A percentile compares a stretch with the other conserved stretches of the same genome.
Evolutionary conservation across 2,113 vertebrate genomes (phyloP).

Genomic region (Megatriorchis doriae): DNA sequence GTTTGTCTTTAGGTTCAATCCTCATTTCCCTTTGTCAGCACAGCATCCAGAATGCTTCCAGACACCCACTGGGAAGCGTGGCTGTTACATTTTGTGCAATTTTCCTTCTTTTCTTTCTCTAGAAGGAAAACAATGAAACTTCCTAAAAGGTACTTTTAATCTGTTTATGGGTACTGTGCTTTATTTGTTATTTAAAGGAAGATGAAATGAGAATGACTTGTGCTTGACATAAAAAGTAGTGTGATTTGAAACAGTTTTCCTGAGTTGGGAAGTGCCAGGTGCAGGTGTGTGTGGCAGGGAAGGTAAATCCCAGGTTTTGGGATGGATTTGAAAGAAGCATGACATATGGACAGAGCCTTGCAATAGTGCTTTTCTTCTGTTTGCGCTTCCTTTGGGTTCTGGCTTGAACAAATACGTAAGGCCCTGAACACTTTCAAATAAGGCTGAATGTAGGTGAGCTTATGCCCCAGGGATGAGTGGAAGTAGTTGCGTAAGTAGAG

Average conservation of each 20-base stretch:
- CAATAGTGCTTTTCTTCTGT: neutral
- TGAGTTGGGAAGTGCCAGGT: neutral
- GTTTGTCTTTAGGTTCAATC: conserved; percentile 16
- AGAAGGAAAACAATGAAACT: neutral
- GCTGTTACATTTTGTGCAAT: neutral
- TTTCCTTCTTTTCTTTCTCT: neutral
- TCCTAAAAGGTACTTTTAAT: neutral
- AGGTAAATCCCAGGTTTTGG: neutral
- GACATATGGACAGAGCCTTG: neutral
- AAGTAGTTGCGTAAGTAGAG: neutral
- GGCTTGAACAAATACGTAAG: neutral
- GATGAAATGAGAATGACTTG: neutral
- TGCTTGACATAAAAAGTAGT: neutral
- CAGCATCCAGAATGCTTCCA: neutral
- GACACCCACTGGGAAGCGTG: neutral
- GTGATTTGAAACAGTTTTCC: neutral
- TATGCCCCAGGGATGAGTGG: neutral
- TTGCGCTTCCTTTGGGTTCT: neutral
- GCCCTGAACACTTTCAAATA: neutral
- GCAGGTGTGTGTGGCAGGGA: neutral
- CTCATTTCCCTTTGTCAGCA: neutral
- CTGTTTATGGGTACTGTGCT: neutral
- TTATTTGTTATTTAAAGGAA: neutral
- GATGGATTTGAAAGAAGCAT: neutral
- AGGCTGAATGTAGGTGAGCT: neutral